These are phyloP conservation scores for Stenchaetothrips biformis DNA, from an alignment of 2,888 invertebrate genomes.

Conservation along the genomic window DNA sequence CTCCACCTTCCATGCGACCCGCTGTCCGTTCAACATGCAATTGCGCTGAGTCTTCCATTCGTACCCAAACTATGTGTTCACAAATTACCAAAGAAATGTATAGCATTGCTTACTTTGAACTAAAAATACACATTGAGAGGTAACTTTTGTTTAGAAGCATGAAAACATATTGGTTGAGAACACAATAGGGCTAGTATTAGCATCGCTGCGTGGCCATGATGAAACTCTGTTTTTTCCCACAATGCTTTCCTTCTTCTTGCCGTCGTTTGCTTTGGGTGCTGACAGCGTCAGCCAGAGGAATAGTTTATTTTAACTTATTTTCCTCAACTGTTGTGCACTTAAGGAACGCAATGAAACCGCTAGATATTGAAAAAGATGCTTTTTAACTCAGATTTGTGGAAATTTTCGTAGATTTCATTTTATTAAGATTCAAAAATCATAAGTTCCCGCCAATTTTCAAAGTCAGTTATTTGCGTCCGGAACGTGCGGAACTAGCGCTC, in stretches of 20 bases:
- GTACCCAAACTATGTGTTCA: conserved; percentile 6
- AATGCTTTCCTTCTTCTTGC: conserved; percentile 6
- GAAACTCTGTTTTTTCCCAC: conserved; percentile 16
- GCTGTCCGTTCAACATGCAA: conserved; percentile 1
- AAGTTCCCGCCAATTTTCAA: too few species aligned
- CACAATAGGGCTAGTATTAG: conserved; percentile 24
- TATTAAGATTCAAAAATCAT: too few species aligned
- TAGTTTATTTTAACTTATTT: not conserved
- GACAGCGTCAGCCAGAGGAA: not conserved
- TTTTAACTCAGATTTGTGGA: too few species aligned
- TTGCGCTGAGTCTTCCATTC: not conserved
- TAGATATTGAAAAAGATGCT: too few species aligned
- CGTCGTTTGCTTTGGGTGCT: not conserved
- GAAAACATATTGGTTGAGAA: conserved; percentile 19
- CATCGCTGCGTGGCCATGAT: conserved; percentile 22
- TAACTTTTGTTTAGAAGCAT: conserved; percentile 19
- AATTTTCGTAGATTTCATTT: too few species aligned
- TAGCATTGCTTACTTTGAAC: conserved; percentile 9
- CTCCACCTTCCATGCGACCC: conserved; percentile 22
- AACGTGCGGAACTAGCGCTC: too few species aligned
- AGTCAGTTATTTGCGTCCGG: too few species aligned
- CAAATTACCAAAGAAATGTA: not conserved
- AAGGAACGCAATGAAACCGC: too few species aligned
- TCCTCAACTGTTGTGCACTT: not conserved
- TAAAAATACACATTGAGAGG: conserved; percentile 19